Percentiles rank a stretch among this genome's conserved stretches.
phyloP scores from a whole-genome alignment of 1,140 invertebrate species.

The Drosophila funebris region DNA sequence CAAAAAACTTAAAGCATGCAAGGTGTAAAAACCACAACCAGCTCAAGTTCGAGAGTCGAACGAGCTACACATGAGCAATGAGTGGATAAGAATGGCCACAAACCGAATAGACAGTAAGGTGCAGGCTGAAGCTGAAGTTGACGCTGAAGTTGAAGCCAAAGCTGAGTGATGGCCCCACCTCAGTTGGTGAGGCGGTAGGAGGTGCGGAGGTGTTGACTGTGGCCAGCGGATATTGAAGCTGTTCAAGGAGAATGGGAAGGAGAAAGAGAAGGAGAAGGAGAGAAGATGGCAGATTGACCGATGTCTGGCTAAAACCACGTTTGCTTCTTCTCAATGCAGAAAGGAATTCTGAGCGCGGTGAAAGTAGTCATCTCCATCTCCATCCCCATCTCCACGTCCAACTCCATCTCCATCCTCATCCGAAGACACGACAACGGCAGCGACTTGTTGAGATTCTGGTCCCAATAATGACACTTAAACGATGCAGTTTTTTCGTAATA shows the following conservation, averaged over 20 bases:
- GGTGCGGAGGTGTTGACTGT: conserved; percentile 67
- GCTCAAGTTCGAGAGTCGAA: conserved; percentile 18
- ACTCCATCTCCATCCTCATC: conserved; percentile 12
- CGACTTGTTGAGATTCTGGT: conserved; percentile 76
- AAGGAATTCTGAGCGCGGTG: conserved; percentile 70
- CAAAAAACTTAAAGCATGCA: conserved; percentile 43
- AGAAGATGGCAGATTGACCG: conserved; percentile 56
- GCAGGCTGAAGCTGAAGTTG: background rate
- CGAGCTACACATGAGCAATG: conserved; percentile 26
- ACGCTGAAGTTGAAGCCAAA: conserved; percentile 18
- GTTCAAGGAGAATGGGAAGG: background rate
- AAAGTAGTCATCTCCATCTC: conserved; percentile 70
- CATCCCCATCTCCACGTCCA: conserved; percentile 42
- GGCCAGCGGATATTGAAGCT: conserved; percentile 66
- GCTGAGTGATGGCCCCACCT: conserved; percentile 69
- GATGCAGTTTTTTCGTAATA: conserved; percentile 80
- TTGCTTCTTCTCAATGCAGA: conserved; percentile 24
- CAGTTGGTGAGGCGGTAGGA: conserved; percentile 33
- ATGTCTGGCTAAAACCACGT: conserved; percentile 55
- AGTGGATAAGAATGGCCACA: conserved; percentile 36
- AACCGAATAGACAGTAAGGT: conserved; percentile 44
- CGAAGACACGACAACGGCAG: conserved; percentile 53
- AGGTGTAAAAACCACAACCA: conserved; percentile 71
- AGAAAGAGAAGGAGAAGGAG: background rate
- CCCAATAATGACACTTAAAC: conserved; percentile 80